A percentile compares a stretch with the other conserved stretches of the same genome.
phyloP scores from a whole-genome alignment of 2,113 vertebrate genomes.

The Stercorarius parasiticus region DNA sequence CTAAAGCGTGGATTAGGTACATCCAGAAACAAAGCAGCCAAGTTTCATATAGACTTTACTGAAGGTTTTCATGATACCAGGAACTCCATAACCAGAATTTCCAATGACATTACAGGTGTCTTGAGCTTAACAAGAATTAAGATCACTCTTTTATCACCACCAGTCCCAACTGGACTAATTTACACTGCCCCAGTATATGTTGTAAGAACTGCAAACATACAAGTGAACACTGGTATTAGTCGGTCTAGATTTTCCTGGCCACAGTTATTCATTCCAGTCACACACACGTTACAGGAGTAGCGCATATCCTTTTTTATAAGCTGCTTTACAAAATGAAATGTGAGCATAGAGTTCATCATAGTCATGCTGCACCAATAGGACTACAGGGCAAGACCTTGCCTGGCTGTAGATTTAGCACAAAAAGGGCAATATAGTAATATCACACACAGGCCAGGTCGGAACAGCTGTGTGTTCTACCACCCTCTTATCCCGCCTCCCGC shows the following conservation, averaged over 20 bases:
- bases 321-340: neutral
- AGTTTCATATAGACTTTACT: neutral
- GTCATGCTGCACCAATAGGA: neutral
- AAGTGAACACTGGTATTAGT: neutral
- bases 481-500: accelerated
- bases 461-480: neutral
- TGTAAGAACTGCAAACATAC: neutral
- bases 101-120: neutral
- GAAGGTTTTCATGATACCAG: neutral
- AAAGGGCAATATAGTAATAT: neutral
- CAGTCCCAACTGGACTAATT: neutral
- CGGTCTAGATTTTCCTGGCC: neutral
- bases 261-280: neutral
- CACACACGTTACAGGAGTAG: neutral
- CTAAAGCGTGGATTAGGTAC: neutral
- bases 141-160: neutral
- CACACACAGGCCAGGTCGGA: neutral
- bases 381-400: neutral
- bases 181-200: neutral
- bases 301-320: neutral
- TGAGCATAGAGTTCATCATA: neutral
- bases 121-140: neutral
- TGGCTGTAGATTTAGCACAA: neutral
- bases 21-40: neutral
- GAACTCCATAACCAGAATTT: neutral